Evolutionary conservation across 64 coral and sea anemone species (phyloP).

Genomic region (Montipora foliosa): DNA sequence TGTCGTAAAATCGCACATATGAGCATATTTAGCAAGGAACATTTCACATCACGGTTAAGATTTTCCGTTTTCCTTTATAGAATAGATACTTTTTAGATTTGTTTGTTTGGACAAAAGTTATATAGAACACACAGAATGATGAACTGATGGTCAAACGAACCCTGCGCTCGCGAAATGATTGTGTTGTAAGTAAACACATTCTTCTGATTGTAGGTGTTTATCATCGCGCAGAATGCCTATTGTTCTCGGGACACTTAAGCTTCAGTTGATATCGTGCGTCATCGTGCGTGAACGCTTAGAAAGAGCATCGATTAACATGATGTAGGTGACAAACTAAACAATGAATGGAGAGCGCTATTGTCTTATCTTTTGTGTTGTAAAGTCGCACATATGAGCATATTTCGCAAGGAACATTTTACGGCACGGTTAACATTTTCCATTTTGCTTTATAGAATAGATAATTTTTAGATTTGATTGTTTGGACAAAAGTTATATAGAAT

Average conservation of each 20-base stretch:
- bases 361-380: neutral
- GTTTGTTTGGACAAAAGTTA: neutral
- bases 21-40: neutral
- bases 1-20: neutral
- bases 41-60: neutral
- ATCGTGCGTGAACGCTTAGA: neutral
- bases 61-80: neutral
- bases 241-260: too few relatives aligned
- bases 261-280: neutral
- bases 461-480: neutral
- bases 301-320: neutral
- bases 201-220: neutral
- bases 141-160: neutral
- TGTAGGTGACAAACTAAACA: neutral
- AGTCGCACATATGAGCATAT: neutral
- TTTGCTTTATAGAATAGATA: neutral
- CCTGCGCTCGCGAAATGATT: neutral
- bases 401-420: neutral
- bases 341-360: neutral
- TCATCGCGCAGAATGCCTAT: too few relatives aligned
- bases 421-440: neutral
- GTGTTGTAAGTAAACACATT: neutral
- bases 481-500: neutral
- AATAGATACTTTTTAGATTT: neutral
- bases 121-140: neutral